Base-by-base conservation (phyloP, 2,888 invertebrate species). In the Melanchra persicariae region DNA sequence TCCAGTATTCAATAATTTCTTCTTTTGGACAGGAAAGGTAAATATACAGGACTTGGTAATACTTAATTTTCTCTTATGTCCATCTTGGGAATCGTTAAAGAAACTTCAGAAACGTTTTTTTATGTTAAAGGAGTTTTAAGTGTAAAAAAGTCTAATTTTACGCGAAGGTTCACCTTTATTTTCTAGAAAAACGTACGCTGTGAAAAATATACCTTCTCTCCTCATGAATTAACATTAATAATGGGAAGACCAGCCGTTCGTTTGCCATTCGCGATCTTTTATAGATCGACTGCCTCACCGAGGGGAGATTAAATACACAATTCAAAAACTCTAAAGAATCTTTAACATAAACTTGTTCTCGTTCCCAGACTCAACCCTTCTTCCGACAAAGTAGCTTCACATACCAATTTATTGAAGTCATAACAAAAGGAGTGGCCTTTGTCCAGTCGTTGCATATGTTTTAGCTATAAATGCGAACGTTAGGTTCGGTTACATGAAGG, bases 401-500 rank as follows among this genome's bases (percentile, higher is more conserved):
- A 51, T 62, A 49, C 58, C 82, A 82, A 70, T 77, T 77, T 78
- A 70, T 81, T 81, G 61, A 49, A 68, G 61, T 57, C 54, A 71
- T 74, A 79, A 83, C 84, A 77, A 75, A 80, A 67, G 66, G 59
- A 72, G 57, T 69, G 24, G 64, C 43, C 60, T 80, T 82, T 73
- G 81, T 83, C 71, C 64, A 70, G 19, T 37, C 43, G 54, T 66
- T 77, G 75, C 77, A 77, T 83, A 85, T 72, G 75, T 58, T 76
- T 75, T 59, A 75, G 65, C 67, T 70, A 81, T 60, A 81, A 77
- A 72, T 72, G 70, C 68, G 64, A 71, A 73, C 63, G 63, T 62
- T 59, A 72, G 57, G 75, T 77, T 83, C 78, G 63, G 82, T 84
- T 83, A 84, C 85, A 75, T 15, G 69, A 70, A 74, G 81, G 74